Evolutionary conservation across 2,797 vertebrate genomes (phyloP).

Genomic region (Merluccius polli): DNA sequence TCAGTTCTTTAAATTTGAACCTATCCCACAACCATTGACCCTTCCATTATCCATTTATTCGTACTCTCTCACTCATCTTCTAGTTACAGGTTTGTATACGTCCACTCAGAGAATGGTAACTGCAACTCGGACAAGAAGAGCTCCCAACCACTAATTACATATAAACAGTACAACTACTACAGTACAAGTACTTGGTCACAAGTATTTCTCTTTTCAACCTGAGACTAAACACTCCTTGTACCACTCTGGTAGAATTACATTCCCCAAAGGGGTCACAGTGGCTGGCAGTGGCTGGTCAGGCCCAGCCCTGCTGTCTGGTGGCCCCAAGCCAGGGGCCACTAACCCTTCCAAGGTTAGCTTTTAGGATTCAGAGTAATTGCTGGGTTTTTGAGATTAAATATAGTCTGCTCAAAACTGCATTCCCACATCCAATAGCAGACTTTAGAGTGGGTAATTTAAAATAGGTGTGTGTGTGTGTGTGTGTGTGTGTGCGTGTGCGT

Average conservation of each 20-base stretch:
- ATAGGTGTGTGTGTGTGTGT: constrained; percentile 4
- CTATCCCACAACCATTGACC: no score
- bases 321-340: not conserved
- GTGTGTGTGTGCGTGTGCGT: constrained; percentile 12
- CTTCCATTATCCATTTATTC: no score
- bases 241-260: not conserved
- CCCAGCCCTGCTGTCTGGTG: not conserved
- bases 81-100: not conserved
- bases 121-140: not conserved
- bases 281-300: no score
- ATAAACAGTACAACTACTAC: no score
- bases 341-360: constrained; percentile 49
- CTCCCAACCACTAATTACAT: not conserved
- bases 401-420: constrained; percentile 2
- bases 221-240: not conserved
- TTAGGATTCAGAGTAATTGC: constrained; percentile 57
- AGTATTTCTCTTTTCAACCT: not conserved
- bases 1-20: no score
- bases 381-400: constrained; percentile 37
- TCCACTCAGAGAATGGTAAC: not conserved
- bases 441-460: not conserved
- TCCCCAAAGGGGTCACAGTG: no score
- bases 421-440: constrained; percentile 49
- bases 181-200: no score
- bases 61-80: no score